Conservation (phyloP, 2,797 vertebrate genomes). For the Eurystomus glaucurus region DNA sequence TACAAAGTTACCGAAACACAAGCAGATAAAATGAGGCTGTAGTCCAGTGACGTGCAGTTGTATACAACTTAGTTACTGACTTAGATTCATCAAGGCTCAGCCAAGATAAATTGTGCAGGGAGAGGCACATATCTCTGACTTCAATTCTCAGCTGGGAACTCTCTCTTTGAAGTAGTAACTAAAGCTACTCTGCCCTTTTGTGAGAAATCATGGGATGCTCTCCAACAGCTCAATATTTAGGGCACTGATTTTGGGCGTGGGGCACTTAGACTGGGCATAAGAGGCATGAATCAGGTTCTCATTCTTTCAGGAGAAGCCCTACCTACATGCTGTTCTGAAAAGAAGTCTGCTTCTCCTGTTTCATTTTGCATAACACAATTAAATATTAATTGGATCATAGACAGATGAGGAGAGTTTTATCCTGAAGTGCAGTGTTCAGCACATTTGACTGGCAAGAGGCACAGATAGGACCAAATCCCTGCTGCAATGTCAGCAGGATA, state of each 20-base stretch:
- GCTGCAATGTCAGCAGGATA: neutral
- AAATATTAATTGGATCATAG: neutral
- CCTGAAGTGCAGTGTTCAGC: neutral
- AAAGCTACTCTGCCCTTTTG: neutral
- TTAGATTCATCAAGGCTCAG: neutral
- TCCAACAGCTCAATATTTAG: neutral
- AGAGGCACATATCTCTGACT: neutral
- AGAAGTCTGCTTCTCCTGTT: neutral
- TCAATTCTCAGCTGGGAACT: neutral
- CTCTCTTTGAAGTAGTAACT: neutral
- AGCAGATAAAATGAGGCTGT: neutral
- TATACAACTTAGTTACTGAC: neutral
- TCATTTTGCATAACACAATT: neutral
- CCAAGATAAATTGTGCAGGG: neutral
- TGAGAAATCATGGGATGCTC: neutral
- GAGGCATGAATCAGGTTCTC: neutral
- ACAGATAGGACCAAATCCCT: neutral
- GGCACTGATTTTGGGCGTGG: neutral
- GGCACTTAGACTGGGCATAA: neutral
- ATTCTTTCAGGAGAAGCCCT: neutral
- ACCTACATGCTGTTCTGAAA: neutral
- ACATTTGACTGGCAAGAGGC: neutral
- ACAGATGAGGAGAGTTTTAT: neutral
- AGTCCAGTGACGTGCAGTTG: neutral
- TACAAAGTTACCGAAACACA: neutral